These are phyloP conservation scores for Lates japonicus DNA, from an alignment of 2,797 vertebrate species.

Conservation along the genomic window DNA sequence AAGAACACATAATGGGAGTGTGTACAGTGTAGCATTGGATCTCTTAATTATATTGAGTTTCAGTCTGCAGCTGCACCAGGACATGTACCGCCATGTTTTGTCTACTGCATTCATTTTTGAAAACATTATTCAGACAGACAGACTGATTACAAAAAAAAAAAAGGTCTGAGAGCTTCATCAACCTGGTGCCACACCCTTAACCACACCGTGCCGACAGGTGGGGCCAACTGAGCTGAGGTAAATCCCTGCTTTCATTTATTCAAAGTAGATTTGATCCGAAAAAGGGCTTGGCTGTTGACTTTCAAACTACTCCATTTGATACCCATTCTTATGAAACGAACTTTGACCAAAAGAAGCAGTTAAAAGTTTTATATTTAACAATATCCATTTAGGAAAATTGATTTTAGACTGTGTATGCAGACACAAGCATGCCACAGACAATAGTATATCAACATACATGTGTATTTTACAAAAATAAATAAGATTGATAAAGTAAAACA, in stretches of 20 bases:
- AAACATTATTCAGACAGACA: background rate
- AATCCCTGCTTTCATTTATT: slow-evolving; percentile 19
- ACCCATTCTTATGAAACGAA: background rate
- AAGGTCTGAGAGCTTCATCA: background rate
- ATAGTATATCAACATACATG: background rate
- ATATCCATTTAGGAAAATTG: background rate
- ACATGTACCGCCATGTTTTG: slow-evolving; percentile 1
- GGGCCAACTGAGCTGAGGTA: background rate
- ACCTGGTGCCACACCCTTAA: slow-evolving; percentile 43
- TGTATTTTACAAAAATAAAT: background rate
- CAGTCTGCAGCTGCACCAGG: slow-evolving; percentile 8
- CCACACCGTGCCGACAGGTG: slow-evolving; percentile 28
- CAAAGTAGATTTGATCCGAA: background rate
- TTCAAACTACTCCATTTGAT: background rate
- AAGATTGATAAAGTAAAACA: background rate
- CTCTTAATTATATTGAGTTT: background rate
- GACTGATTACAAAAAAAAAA: background rate
- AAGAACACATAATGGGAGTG: background rate
- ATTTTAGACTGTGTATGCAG: background rate
- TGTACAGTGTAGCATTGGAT: background rate
- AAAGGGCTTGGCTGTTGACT: slow-evolving; percentile 34
- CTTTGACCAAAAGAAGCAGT: background rate
- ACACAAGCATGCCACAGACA: background rate
- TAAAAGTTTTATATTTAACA: fast-evolving
- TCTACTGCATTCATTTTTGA: background rate